Evolutionary conservation across 2,113 vertebrate genomes (phyloP).

Genomic region (Malurus cyaneus): DNA sequence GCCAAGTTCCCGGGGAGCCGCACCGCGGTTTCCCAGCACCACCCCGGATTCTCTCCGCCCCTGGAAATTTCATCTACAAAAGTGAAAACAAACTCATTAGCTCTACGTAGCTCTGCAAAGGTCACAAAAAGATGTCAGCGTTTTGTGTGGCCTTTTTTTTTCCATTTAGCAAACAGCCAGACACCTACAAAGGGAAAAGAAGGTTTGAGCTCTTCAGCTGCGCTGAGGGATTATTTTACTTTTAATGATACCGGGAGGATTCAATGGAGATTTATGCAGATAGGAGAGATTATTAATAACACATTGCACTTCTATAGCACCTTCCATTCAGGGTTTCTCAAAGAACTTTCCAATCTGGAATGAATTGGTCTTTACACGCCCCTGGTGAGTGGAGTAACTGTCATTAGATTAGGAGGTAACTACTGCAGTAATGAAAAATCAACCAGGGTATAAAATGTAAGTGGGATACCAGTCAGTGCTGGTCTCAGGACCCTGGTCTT

Average conservation of each 20-base stretch:
- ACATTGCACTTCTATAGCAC: constrained; percentile 63
- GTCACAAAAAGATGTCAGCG: constrained; percentile 61
- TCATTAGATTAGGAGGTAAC: constrained; percentile 67
- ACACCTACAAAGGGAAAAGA: constrained; percentile 42
- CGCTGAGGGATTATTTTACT: constrained; percentile 56
- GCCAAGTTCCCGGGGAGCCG: constrained; percentile 68
- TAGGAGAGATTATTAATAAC: constrained; percentile 65
- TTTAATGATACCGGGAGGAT: constrained; percentile 45
- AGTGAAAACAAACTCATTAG: constrained; percentile 75
- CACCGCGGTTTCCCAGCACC: constrained; percentile 65
- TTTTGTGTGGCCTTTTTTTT: constrained; percentile 73
- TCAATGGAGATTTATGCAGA: constrained; percentile 63
- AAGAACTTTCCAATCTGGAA: constrained; percentile 67
- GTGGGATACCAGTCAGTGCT: background rate
- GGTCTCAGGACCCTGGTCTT: background rate
- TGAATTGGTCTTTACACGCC: constrained; percentile 64
- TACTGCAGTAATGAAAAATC: constrained; percentile 59
- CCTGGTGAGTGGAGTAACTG: constrained; percentile 60
- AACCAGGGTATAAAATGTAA: constrained; percentile 8
- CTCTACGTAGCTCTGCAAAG: constrained; percentile 43
- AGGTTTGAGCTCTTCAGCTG: constrained; percentile 38
- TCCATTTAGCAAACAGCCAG: constrained; percentile 20
- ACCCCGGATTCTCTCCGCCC: constrained; percentile 69
- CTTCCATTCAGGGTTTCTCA: constrained; percentile 57
- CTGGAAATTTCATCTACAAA: constrained; percentile 70